Conservation (phyloP, 2,888 invertebrate species). For the Metacarcinus magister region DNA sequence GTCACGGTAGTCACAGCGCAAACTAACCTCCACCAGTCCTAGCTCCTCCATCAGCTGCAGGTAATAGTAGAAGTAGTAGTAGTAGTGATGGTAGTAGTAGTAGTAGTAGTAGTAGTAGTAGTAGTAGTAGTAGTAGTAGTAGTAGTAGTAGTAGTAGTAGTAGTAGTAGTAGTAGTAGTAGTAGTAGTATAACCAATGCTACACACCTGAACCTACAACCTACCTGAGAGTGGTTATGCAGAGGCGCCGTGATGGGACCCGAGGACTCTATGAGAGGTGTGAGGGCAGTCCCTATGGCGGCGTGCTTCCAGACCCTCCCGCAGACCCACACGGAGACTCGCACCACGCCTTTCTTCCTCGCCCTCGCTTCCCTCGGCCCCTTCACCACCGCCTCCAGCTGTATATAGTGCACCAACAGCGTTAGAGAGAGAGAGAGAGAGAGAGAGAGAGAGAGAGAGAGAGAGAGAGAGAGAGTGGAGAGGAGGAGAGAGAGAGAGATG, state of each 20-base stretch:
- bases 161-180: conserved; percentile 23
- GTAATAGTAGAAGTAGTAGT: neutral
- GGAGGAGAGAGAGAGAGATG: neutral
- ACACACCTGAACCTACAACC: neutral
- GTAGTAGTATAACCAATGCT: neutral
- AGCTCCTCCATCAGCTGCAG: conserved; percentile 67
- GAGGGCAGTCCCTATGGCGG: conserved; percentile 70
- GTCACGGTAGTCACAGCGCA: conserved; percentile 70
- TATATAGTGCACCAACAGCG: neutral
- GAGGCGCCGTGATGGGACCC: conserved; percentile 49
- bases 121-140: conserved; percentile 53
- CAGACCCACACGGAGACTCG: conserved; percentile 76
- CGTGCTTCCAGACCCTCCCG: conserved; percentile 72
- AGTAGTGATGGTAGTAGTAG: neutral
- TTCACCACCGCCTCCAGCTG: conserved; percentile 72
- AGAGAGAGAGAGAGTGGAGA: neutral
- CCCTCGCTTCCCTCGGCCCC: conserved; percentile 66
- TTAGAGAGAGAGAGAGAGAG: neutral
- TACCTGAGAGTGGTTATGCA: conserved; percentile 74
- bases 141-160: conserved; percentile 45
- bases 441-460: conserved; percentile 31
- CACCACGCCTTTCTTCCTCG: conserved; percentile 61
- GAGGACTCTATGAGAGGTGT: conserved; percentile 44
- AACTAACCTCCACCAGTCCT: conserved; percentile 71
- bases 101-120: conserved; percentile 55